Evolutionary conservation across 2,888 invertebrate genomes (phyloP).

Genomic region (Pardosa pseudoannulata): DNA sequence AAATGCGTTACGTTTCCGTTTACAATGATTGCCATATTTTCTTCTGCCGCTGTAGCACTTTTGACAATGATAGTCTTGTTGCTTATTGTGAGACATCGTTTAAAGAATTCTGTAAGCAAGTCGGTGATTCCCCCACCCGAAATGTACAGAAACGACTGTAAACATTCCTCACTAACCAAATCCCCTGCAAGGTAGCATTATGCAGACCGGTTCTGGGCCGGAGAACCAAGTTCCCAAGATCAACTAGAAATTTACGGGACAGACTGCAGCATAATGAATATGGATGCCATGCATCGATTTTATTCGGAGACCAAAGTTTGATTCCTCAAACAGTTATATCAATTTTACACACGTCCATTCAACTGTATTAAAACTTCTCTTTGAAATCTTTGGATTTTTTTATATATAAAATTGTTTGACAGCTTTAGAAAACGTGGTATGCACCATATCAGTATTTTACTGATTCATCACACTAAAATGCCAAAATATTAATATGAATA

Average conservation of each 20-base stretch:
- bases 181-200: constrained; percentile 57
- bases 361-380: too few species aligned
- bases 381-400: too few species aligned
- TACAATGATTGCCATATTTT: constrained; percentile 39
- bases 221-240: constrained; percentile 17
- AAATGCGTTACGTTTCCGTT: constrained; percentile 61
- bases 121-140: constrained; percentile 55
- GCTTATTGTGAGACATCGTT: constrained; percentile 22
- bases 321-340: not conserved
- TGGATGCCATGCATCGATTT: not conserved
- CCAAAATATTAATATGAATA: too few species aligned
- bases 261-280: not conserved
- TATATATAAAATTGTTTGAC: too few species aligned
- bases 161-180: constrained; percentile 15
- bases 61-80: constrained; percentile 28
- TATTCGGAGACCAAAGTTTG: not conserved
- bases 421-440: too few species aligned
- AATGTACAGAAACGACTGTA: constrained; percentile 48
- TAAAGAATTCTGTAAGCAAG: constrained; percentile 11
- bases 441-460: too few species aligned
- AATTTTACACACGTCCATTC: not conserved
- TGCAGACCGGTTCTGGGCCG: constrained; percentile 62
- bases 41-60: constrained; percentile 37
- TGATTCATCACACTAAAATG: too few species aligned
- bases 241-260: not conserved